Evolutionary conservation across 2,113 vertebrate genomes (phyloP).

Genomic region (Parus major): DNA sequence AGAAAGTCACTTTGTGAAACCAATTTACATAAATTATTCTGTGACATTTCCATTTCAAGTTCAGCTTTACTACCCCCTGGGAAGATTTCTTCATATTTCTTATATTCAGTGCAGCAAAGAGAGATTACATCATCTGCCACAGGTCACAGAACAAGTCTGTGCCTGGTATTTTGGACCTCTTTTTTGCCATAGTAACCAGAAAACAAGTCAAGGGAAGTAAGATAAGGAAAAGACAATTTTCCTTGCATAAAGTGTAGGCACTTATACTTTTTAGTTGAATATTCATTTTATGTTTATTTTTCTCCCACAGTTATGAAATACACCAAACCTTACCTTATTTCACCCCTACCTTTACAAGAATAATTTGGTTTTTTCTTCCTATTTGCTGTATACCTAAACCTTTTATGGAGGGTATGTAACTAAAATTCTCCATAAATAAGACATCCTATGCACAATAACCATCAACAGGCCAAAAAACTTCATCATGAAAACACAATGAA

Average conservation of each 20-base stretch:
- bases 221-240: neutral
- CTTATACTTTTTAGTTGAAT: neutral
- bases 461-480: neutral
- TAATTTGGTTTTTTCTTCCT: neutral
- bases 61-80: neutral
- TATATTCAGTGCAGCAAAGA: neutral
- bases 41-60: neutral
- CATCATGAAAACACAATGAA: neutral
- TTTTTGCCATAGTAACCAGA: neutral
- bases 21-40: neutral
- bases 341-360: neutral
- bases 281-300: neutral
- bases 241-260: neutral
- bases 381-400: neutral
- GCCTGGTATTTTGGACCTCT: neutral
- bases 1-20: neutral
- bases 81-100: constrained; percentile 1
- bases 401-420: neutral
- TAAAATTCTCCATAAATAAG: neutral
- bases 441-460: neutral
- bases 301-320: neutral
- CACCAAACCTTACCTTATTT: neutral
- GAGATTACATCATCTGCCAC: neutral
- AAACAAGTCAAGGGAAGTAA: neutral
- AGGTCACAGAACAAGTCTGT: neutral